phyloP scores from a whole-genome alignment of 2,797 vertebrate genomes.

The Arnoldichthys spilopterus region DNA sequence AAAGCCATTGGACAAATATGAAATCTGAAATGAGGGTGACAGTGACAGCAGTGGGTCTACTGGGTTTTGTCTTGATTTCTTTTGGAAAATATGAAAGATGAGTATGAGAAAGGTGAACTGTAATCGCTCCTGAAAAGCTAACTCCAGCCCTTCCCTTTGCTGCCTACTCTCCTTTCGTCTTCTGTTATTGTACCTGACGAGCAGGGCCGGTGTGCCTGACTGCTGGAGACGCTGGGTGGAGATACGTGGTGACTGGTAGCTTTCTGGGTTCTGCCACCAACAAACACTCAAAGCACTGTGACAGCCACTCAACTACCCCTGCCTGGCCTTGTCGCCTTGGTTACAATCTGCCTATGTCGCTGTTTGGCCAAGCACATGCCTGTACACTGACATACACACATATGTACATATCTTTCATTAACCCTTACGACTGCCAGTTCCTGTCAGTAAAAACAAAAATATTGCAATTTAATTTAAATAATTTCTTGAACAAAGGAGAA shows the following conservation, averaged over 20 bases:
- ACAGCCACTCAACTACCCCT: slow-evolving; percentile 67
- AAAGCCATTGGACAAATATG: slow-evolving; percentile 41
- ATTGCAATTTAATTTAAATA: no score
- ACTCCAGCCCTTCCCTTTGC: slow-evolving; percentile 41
- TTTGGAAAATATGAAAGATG: slow-evolving; percentile 42
- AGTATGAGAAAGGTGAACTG: slow-evolving; percentile 45
- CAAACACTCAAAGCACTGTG: slow-evolving; percentile 63
- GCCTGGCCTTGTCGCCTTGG: slow-evolving; percentile 61
- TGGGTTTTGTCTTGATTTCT: slow-evolving; percentile 36
- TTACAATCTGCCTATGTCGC: slow-evolving; percentile 54
- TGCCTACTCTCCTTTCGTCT: slow-evolving; percentile 46
- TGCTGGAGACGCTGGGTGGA: slow-evolving; percentile 61
- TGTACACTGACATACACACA: background rate
- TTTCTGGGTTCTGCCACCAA: slow-evolving; percentile 46
- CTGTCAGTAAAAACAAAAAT: no score
- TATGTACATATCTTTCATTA: background rate
- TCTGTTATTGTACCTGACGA: slow-evolving; percentile 61
- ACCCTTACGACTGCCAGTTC: background rate
- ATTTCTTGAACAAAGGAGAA: no score
- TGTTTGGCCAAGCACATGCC: slow-evolving; percentile 43
- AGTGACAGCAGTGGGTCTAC: slow-evolving; percentile 44
- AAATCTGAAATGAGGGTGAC: slow-evolving; percentile 44
- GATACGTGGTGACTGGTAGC: slow-evolving; percentile 69
- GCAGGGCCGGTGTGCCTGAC: slow-evolving; percentile 60
- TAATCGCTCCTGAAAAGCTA: slow-evolving; percentile 60